These are phyloP conservation scores for Onychostoma macrolepis DNA, from an alignment of 2,113 vertebrate species.

Conservation along the genomic window DNA sequence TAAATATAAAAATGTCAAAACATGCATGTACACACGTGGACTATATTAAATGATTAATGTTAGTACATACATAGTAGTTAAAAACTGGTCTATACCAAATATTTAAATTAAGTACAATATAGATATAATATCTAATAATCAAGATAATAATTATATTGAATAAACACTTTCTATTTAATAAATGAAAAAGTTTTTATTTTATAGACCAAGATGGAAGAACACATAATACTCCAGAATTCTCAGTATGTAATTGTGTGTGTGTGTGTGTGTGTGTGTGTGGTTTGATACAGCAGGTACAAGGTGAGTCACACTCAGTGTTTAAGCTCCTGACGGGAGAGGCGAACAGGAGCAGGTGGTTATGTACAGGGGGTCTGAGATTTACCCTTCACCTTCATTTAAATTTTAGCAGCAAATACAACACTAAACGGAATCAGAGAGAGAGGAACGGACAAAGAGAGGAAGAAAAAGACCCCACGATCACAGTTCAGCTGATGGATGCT, in stretches of 20 bases:
- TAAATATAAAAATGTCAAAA: no score
- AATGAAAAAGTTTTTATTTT: neutral
- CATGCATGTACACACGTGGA: no score
- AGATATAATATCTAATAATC: no score
- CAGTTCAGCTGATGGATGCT: neutral
- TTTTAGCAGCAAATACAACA: conserved; percentile 11
- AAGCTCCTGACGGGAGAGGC: conserved; percentile 9
- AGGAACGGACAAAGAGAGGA: neutral
- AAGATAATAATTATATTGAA: no score
- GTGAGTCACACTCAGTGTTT: conserved; percentile 19
- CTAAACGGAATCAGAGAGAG: neutral
- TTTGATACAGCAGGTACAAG: neutral
- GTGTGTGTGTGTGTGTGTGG: neutral
- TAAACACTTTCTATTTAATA: neutral
- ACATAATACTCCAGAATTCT: neutral
- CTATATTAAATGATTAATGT: no score
- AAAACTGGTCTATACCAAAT: no score
- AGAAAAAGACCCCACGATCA: neutral
- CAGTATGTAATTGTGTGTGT: neutral
- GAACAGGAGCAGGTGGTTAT: conserved; percentile 1
- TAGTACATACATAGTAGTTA: no score
- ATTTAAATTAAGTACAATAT: no score
- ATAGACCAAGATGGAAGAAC: neutral
- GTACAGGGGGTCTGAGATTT: conserved; percentile 28
- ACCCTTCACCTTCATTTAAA: conserved; percentile 25